A percentile compares a stretch with the other conserved stretches of the same genome.
phyloP scores from a whole-genome alignment of 2,797 vertebrate species.

The Dipus sagitta region DNA sequence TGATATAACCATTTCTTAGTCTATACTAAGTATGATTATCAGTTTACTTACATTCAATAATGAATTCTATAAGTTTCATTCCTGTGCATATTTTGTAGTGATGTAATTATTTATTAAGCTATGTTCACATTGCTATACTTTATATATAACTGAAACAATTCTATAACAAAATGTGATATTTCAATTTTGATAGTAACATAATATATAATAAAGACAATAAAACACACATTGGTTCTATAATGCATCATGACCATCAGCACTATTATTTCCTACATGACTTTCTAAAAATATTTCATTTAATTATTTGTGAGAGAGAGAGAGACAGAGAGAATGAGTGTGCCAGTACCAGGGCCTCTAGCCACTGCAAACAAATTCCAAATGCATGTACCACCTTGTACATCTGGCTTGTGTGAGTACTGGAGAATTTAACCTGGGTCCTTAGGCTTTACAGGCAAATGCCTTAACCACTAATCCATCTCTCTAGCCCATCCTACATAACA shows the following conservation, averaged over 20 bases:
- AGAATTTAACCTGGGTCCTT: too few relatives aligned
- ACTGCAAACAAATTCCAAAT: too few relatives aligned
- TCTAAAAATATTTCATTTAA: neutral
- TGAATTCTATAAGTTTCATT: neutral
- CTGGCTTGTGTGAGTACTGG: too few relatives aligned
- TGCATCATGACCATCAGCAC: neutral
- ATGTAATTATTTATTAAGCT: neutral
- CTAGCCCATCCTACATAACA: too few relatives aligned
- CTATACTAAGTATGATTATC: neutral
- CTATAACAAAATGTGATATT: neutral
- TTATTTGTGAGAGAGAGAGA: too few relatives aligned
- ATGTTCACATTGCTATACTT: neutral
- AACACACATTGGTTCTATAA: neutral
- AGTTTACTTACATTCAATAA: slow-evolving; percentile 10
- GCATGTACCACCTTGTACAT: too few relatives aligned
- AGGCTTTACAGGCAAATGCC: too few relatives aligned
- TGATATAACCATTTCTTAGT: neutral
- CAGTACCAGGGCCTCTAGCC: too few relatives aligned
- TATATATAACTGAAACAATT: neutral
- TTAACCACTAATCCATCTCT: too few relatives aligned
- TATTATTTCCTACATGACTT: neutral
- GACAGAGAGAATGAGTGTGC: too few relatives aligned
- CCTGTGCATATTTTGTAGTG: neutral
- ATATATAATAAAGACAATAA: neutral
- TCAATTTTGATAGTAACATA: neutral